Base-by-base conservation (phyloP, 1,140 invertebrate species). In the Trachelipus rathkii region DNA sequence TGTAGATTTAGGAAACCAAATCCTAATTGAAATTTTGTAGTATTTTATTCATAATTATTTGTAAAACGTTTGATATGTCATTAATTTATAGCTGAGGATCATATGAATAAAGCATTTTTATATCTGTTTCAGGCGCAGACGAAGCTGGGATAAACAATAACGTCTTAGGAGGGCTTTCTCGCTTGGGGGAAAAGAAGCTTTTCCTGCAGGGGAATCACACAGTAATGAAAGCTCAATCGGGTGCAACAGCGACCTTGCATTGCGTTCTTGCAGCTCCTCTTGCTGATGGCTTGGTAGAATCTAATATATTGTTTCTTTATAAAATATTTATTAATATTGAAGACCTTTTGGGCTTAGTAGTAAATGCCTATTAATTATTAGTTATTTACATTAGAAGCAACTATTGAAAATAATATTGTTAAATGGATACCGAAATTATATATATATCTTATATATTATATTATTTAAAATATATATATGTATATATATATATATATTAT, bases 201-300 rank as follows among this genome's bases (percentile, higher is more conserved):
- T 95, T 95, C 83, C 89, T 89, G 50, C 94, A 92, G 44, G 89
- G 92, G 82, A 95, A 95, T 84, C 92, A 91, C 73, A 93, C 91
- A 0, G 86, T 90, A 53, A 88, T 94, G 77, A 91, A 89, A 44
- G 91, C 92, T 74, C 93, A 95, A 85, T 92, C 90, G 53, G 92
- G 92, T 13, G 92, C 92, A 72, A 93, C 91, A 1, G 92, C 92
- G 1, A 86, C 92, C 33, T 86, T 95, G 44, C 92, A 92, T 8
- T 94, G 93, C 85, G 88, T 92, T 71, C 91, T 94, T 53, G 90
- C 90, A 81, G 92, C 93, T 83, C 91, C 93, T 80, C 72, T 80
- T n/a, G 92, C 92, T 69, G 92, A 94, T 83, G 92, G 92, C 82
- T 90, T 92, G 87, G 93, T 94, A 60, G 33, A 33, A 33, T 33